Evolutionary conservation across 2,113 vertebrate species (phyloP).

Genomic region (Eublepharis macularius): DNA sequence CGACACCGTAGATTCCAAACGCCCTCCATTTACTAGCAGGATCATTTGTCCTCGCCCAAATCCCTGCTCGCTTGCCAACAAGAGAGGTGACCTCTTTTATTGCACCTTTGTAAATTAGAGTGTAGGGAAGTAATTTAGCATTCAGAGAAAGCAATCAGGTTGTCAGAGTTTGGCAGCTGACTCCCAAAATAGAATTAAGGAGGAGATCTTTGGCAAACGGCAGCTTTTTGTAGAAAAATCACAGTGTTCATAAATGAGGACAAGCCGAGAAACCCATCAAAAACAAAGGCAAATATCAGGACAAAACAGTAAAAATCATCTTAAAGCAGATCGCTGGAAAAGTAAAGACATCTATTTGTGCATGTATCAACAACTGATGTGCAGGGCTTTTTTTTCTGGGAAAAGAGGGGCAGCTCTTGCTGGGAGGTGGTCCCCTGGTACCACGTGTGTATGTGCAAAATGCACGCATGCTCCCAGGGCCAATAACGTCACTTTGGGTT

Average conservation of each 20-base stretch:
- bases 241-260: conserved; percentile 42
- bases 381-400: no score
- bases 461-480: no score
- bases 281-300: conserved; percentile 36
- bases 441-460: no score
- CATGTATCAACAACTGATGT: no score
- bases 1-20: neutral
- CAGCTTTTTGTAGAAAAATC: conserved; percentile 54
- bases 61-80: conserved; percentile 2
- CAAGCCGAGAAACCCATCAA: conserved; percentile 43
- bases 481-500: no score
- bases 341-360: accelerated
- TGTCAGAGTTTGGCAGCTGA: conserved; percentile 62
- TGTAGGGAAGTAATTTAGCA: conserved; percentile 59
- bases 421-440: no score
- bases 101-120: conserved; percentile 52
- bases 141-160: conserved; percentile 60
- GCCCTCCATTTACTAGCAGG: neutral
- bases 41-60: neutral
- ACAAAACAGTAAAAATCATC: neutral
- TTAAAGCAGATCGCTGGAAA: neutral
- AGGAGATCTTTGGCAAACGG: conserved; percentile 60
- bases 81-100: conserved; percentile 41
- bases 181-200: conserved; percentile 64
- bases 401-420: no score